Conservation (phyloP, 2,888 invertebrate species). For the Amphipyra berbera region DNA sequence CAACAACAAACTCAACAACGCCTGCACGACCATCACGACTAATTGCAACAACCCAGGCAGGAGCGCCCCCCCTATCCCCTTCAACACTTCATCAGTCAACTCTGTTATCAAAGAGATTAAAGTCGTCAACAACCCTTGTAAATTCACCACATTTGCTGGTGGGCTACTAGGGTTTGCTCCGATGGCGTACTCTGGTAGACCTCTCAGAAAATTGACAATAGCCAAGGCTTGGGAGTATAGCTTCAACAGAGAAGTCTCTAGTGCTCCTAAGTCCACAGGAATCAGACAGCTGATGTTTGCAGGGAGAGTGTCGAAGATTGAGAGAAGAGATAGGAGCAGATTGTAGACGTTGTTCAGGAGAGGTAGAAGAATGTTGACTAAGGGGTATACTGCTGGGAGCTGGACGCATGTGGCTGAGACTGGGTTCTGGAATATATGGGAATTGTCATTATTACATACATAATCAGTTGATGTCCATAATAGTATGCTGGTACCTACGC, state of each 20-base stretch:
- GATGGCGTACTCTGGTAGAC: constrained; percentile 79
- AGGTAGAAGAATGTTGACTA: constrained; percentile 84
- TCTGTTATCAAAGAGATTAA: constrained; percentile 74
- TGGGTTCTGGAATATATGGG: constrained; percentile 52
- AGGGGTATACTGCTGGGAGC: constrained; percentile 83
- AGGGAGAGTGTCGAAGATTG: constrained; percentile 84
- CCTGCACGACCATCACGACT: constrained; percentile 77
- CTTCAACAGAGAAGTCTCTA: constrained; percentile 83
- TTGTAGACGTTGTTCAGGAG: constrained; percentile 86
- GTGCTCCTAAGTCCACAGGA: constrained; percentile 81
- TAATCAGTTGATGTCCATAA: too few relatives aligned
- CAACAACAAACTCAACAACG: constrained; percentile 72
- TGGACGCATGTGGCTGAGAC: constrained; percentile 77
- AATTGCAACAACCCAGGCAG: constrained; percentile 80
- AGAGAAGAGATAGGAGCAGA: constrained; percentile 81
- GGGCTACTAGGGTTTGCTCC: constrained; percentile 81
- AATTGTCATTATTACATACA: too few relatives aligned
- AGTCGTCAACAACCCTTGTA: constrained; percentile 76
- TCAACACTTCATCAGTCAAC: constrained; percentile 77
- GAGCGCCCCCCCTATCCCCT: constrained; percentile 79
- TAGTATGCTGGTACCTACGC: too few relatives aligned
- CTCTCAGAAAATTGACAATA: constrained; percentile 81
- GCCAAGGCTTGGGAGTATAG: constrained; percentile 84
- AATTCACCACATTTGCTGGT: constrained; percentile 66
- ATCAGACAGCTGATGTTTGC: constrained; percentile 81